Evolutionary conservation across 2,888 invertebrate species (phyloP), one percentile per base, ranked within the genome.

Genomic region (Prostheceraeus crozeri): DNA sequence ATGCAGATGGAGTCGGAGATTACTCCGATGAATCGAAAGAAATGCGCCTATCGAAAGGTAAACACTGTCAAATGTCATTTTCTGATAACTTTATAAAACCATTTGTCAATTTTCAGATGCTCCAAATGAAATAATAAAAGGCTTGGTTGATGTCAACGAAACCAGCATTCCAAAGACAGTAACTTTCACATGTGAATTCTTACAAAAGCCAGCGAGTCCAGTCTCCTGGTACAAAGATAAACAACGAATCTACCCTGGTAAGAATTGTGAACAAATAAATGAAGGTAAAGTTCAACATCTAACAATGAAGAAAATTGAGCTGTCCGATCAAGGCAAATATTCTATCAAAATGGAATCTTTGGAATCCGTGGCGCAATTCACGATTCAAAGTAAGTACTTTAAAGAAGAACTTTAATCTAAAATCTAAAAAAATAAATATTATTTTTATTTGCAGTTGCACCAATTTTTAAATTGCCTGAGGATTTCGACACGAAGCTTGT

Each of bases 281-380:
- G 45, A 40, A 6, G 45, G 45, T 19, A 40, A 40, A 14, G 45
- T 40, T 14, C 45, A 40, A 14, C n/a, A 6, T n/a, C 45, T 40
- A 14, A 23, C n/a, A n/a, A 40, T 40, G n/a, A 14, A 58, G 28
- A 64, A 66, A 33, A 63, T 62, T 8, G 31, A 55, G 35, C 46
- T 58, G 3, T 23, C 27, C 8, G 67, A 65, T 45, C 61, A 58
- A 35, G 70, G 66, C 4, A 61, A 63, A 27, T 70, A 62, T 63
- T 62, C n/a, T n/a, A n/a, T n/a, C n/a, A n/a, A n/a, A n/a, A n/a
- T n/a, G n/a, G n/a, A n/a, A n/a, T n/a, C n/a, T n/a, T n/a, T n/a
- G n/a, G n/a, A n/a, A n/a, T n/a, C n/a, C n/a, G n/a, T n/a, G n/a
- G n/a, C n/a, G n/a, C n/a, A n/a, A n/a, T n/a, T n/a, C n/a, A n/a